Conservation (phyloP, 2,113 vertebrate genomes). For the Myocastor coypus region DNA sequence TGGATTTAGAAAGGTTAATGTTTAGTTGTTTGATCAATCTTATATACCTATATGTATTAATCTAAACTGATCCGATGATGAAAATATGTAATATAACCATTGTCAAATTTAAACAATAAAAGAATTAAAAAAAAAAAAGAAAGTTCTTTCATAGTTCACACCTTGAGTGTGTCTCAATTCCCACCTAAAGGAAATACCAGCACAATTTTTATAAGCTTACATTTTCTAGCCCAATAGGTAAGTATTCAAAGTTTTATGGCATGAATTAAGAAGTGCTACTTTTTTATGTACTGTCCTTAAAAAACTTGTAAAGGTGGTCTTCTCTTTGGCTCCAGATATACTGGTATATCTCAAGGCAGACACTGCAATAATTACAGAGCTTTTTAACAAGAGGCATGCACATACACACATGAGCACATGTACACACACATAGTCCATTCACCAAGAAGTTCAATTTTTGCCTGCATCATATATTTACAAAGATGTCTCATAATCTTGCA, state of each 20-base stretch:
- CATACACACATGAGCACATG: no score
- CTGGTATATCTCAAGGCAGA: slow-evolving; percentile 5
- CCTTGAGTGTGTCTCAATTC: background rate
- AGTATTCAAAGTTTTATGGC: background rate
- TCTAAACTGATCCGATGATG: no score
- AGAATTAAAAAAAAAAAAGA: no score
- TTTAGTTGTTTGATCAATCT: no score
- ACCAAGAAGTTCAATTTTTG: background rate
- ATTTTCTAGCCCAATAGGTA: background rate
- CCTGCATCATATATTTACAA: background rate
- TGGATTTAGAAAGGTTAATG: no score
- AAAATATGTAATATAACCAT: no score
- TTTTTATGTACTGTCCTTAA: background rate
- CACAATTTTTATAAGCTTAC: background rate
- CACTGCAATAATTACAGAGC: background rate
- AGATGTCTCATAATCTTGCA: slow-evolving; percentile 33
- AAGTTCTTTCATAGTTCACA: no score
- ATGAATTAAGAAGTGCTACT: background rate
- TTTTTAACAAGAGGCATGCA: background rate
- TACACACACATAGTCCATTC: background rate
- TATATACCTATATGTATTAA: no score
- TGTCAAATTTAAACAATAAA: no score
- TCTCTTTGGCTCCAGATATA: slow-evolving; percentile 5
- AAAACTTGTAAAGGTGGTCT: background rate
- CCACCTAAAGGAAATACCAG: slow-evolving; percentile 6